Conservation (phyloP, 2,888 invertebrate genomes). For the Kuschelorhynchus macadamiae region DNA sequence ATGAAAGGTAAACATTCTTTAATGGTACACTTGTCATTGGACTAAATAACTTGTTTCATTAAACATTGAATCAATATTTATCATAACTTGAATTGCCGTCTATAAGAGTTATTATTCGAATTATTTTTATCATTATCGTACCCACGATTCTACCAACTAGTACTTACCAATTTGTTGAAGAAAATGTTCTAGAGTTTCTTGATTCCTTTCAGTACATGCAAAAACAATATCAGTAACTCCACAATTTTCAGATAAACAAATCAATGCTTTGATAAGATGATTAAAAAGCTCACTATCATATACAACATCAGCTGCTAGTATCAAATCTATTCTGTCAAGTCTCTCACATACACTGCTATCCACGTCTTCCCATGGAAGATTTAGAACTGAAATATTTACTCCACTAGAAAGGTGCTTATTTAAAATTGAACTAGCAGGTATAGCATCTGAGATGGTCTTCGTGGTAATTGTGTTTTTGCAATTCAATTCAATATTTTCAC, state of each 20-base stretch:
- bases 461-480: conserved; percentile 60
- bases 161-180: conserved; percentile 60
- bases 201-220: conserved; percentile 77
- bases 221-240: conserved; percentile 68
- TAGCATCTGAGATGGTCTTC: neutral
- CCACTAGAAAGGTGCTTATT: conserved; percentile 2
- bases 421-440: neutral
- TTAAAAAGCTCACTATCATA: conserved; percentile 73
- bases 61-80: no score
- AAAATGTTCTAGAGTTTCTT: conserved; percentile 75
- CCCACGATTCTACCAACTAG: neutral
- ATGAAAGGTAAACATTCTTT: no score
- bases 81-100: no score
- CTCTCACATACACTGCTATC: conserved; percentile 59
- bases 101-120: no score
- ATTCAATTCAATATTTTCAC: conserved; percentile 77
- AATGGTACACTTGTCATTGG: no score
- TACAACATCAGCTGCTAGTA: conserved; percentile 75
- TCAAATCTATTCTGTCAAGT: conserved; percentile 66
- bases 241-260: conserved; percentile 64
- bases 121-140: no score
- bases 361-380: conserved; percentile 72
- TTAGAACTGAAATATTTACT: conserved; percentile 56
- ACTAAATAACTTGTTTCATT: no score
- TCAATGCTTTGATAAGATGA: conserved; percentile 68